Evolutionary conservation across 2,113 vertebrate genomes (phyloP), one percentile per base, ranked within the genome.

Genomic region (Callocephalon fimbriatum): DNA sequence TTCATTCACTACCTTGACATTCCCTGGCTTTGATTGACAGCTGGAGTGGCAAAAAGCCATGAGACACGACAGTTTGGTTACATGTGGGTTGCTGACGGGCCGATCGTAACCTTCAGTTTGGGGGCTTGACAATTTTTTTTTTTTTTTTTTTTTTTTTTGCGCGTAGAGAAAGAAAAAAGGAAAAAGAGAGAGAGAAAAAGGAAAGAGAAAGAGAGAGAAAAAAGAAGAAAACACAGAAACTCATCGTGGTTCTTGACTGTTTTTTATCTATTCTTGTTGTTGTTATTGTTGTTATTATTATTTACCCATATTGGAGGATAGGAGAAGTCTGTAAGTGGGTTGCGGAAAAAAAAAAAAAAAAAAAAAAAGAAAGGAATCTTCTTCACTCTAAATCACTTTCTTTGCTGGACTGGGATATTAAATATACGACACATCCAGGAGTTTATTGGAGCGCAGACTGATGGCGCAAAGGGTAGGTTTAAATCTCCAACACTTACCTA

Each of bases 391-490:
- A 98, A 98, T 98, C 99, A 99, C 99, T 99, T 99, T 99, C 98
- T 98, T 98, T 98, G 97, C 98, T 98, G 98, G 99, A 99, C 99
- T 99, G 99, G 99, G 99, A 99, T 99, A 99, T 99, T 99, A 99
- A 99, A 99, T 99, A 99, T 98, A 99, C 99, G 99, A 99, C 99
- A 99, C 98, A 98, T 99, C 99, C 99, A 98, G 99, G 99, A 99
- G 99, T 99, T 99, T 99, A 99, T 99, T 99, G 99, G 99, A 99
- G 99, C 99, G 99, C 99, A 99, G 99, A 99, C 99, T 99, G 99
- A 99, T 99, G 99, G 99, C 99, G 99, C 99, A 99, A 99, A 99
- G 99, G 99, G 99, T 99, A 99, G 99, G 99, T 99, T 99, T 98
- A 98, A 99, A 99, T 99, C 99, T 99, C 98, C 98, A 98, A 96